Evolutionary conservation across 2,888 invertebrate genomes (phyloP), one percentile per base, ranked within the genome.

Genomic region (Deroplatys truncata): DNA sequence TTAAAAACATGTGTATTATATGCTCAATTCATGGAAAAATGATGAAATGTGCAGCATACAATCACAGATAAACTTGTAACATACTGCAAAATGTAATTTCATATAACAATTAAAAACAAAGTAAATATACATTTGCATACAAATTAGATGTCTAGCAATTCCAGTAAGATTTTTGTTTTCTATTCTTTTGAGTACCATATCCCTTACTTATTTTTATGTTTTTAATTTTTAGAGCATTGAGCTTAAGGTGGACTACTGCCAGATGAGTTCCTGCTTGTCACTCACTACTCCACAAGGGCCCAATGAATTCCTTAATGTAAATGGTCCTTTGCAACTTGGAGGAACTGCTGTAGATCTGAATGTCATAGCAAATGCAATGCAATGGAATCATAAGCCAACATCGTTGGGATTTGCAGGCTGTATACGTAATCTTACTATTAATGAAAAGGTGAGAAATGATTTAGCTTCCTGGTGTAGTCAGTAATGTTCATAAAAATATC

Each of bases 391-490:
- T 92, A 94, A 94, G 10, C 97, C 98, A 2, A 96, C 96, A 25
- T 95, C 94, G 86, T 94, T 95, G 91, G 96, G 97, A 90, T 98
- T 98, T 93, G 94, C 95, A 85, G 99, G 99, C 8, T 99, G 99
- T 93, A 96, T 99, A 91, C 96, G 97, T 91, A 98, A 99, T 93
- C 95, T 99, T 91, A 97, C 98, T 0, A 97, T 98, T 92, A 98
- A 98, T 92, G 96, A 96, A 91, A 95, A 94, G 93, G 96, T 96
- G 93, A 94, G 94, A 88, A 49, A 82, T 28, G 86, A 13, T 43
- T 25, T 56, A 20, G 35, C 35, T 35, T 35, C 35, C n/a, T 29
- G 85, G 92, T 88, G 83, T 25, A 84, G 82, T 16, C 43, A 10
- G 0, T n/a, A 0, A 5, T 83, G 83, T 83, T 83, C 4, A 83